Conservation (phyloP, 2,888 invertebrate genomes). For the Lucinisca nassula region DNA sequence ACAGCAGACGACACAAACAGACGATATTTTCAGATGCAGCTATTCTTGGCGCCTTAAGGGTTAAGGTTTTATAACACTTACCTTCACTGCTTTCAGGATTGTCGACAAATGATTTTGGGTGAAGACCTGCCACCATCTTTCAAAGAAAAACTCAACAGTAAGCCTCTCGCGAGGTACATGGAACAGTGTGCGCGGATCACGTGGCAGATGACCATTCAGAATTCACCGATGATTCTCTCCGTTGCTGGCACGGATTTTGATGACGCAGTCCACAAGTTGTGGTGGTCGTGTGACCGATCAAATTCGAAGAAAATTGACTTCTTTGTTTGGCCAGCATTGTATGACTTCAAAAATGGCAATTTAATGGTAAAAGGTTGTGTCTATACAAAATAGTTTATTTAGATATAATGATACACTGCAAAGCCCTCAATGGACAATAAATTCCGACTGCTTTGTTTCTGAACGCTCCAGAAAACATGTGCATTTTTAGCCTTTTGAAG, state of each 20-base stretch:
- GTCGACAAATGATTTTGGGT: conserved; percentile 40
- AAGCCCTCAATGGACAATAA: too few relatives aligned
- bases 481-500: too few relatives aligned
- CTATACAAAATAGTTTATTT: conserved; percentile 73
- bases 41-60: too few relatives aligned
- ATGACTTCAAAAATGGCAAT: conserved; percentile 81
- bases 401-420: too few relatives aligned
- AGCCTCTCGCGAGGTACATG: conserved; percentile 73
- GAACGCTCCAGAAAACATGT: too few relatives aligned
- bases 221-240: conserved; percentile 79
- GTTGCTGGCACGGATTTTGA: conserved; percentile 75
- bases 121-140: conserved; percentile 36
- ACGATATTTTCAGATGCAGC: too few relatives aligned
- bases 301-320: conserved; percentile 76
- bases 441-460: too few relatives aligned
- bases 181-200: conserved; percentile 77
- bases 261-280: conserved; percentile 81
- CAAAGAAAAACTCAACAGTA: conserved; percentile 62
- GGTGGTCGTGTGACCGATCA: conserved; percentile 84
- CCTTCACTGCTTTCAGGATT: conserved; percentile 70
- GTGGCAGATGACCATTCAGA: conserved; percentile 85
- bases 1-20: too few relatives aligned
- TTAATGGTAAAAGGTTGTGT: conserved; percentile 84
- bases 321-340: conserved; percentile 84
- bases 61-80: too few relatives aligned